A percentile compares a stretch with the other conserved stretches of the same genome.
Evolutionary conservation across 2,113 vertebrate species (phyloP).

Genomic region (Corapipo altera): DNA sequence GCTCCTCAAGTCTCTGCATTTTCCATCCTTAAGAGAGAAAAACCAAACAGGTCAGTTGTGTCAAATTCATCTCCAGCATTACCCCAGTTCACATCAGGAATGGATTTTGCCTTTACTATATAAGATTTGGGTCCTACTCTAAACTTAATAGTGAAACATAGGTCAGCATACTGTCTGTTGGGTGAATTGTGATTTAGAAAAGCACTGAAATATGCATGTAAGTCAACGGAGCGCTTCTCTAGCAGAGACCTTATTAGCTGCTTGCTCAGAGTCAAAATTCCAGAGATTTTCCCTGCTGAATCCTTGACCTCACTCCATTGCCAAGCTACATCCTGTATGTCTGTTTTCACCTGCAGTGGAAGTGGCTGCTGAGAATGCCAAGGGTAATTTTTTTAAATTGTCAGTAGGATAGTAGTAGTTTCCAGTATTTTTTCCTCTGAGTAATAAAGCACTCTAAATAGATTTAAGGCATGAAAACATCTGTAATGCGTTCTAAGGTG

Average conservation of each 20-base stretch:
- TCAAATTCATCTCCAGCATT: background rate
- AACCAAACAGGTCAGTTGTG: background rate
- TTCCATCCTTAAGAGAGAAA: background rate
- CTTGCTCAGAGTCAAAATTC: background rate
- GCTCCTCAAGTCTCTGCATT: background rate
- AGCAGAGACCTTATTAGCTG: background rate
- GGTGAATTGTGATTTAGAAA: constrained; percentile 45
- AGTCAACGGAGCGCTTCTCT: background rate
- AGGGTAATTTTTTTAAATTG: background rate
- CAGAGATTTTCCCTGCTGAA: background rate
- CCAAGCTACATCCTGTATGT: background rate
- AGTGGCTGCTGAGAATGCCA: background rate
- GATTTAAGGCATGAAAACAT: background rate
- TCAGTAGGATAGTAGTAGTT: background rate
- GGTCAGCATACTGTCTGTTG: background rate
- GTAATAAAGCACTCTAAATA: background rate
- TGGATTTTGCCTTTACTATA: background rate
- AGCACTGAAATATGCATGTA: constrained; percentile 25
- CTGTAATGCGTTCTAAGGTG: background rate
- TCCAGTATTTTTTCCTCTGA: background rate
- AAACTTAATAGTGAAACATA: background rate
- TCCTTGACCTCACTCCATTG: background rate
- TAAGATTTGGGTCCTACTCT: background rate
- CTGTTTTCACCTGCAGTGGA: background rate
- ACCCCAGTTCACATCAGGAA: background rate